phyloP scores from a whole-genome alignment of 2,888 invertebrate species.

The Caradrina kadenii region DNA sequence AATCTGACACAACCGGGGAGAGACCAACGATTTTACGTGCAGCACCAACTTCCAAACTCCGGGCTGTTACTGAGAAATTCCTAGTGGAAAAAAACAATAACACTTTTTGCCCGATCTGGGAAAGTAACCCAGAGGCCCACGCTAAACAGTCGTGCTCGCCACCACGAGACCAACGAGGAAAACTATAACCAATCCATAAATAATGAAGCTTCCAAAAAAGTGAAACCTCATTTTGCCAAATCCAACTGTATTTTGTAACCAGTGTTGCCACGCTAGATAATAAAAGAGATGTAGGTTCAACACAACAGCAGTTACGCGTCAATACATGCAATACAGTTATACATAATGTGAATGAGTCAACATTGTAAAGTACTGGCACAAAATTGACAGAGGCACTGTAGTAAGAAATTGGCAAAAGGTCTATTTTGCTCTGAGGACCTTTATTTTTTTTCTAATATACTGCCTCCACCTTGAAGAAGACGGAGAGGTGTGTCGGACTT shows the following conservation, averaged over 20 bases:
- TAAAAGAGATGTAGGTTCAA: slow-evolving; percentile 38
- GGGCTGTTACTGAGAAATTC: too few species aligned
- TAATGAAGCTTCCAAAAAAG: slow-evolving; percentile 32
- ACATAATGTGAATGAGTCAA: slow-evolving; percentile 65
- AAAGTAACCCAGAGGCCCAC: too few species aligned
- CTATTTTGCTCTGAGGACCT: neutral
- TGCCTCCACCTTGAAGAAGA: too few species aligned
- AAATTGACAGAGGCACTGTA: slow-evolving; percentile 4
- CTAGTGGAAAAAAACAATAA: too few species aligned
- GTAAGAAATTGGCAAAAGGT: slow-evolving; percentile 8
- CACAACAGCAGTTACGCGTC: slow-evolving; percentile 56
- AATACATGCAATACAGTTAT: slow-evolving; percentile 66
- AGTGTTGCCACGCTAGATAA: slow-evolving; percentile 44
- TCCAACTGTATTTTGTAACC: slow-evolving; percentile 48
- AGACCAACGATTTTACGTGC: too few species aligned
- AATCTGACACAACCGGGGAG: too few species aligned
- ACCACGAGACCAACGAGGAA: too few species aligned
- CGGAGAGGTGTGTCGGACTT: too few species aligned
- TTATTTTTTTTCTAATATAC: too few species aligned
- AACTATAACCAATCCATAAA: neutral
- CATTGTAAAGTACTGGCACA: slow-evolving; percentile 44
- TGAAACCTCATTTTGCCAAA: slow-evolving; percentile 48
- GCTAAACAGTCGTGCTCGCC: too few species aligned
- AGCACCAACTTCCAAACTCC: too few species aligned
- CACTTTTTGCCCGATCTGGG: too few species aligned